A percentile compares a stretch with the other conserved stretches of the same genome.
Evolutionary conservation across 2,113 vertebrate species (phyloP).

Genomic region (Nannobrachium achirus): DNA sequence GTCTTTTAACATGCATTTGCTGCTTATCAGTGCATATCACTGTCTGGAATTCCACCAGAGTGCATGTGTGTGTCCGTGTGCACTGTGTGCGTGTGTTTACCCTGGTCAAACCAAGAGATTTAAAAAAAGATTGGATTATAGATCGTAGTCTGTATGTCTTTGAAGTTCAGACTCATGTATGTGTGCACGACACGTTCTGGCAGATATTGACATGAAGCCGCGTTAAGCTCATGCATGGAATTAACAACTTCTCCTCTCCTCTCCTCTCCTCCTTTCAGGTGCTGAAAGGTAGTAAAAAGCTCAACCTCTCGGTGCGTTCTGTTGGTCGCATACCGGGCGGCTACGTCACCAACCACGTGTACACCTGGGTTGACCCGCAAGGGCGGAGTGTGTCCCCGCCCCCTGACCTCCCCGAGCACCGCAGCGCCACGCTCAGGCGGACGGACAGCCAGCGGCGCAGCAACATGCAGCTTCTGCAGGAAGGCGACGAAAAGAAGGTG

Average conservation of each 20-base stretch:
- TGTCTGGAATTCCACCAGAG: too few species aligned
- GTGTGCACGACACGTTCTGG: neutral
- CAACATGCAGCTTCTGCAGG: constrained; percentile 91
- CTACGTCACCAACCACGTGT: constrained; percentile 96
- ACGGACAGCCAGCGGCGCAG: constrained; percentile 86
- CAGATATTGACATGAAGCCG: too few species aligned
- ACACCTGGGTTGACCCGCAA: constrained; percentile 97
- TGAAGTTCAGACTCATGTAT: neutral
- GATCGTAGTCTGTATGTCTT: neutral
- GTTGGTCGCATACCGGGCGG: constrained; percentile 93
- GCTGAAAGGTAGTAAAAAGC: constrained; percentile 96
- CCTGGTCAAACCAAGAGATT: too few species aligned
- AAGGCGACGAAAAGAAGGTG: constrained; percentile 97
- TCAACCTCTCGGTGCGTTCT: constrained; percentile 88
- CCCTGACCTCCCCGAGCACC: constrained; percentile 82
- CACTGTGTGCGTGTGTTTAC: neutral
- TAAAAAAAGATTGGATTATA: too few species aligned
- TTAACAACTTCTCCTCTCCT: too few species aligned
- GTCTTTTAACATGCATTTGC: too few species aligned
- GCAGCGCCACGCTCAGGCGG: constrained; percentile 78
- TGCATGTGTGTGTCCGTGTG: constrained; percentile 9
- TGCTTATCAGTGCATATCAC: too few species aligned
- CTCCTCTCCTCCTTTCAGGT: constrained; percentile 76
- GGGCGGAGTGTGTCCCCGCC: constrained; percentile 92
- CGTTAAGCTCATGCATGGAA: neutral